Base-by-base conservation (phyloP, 2,797 vertebrate genomes). In the Chelon auratus region DNA sequence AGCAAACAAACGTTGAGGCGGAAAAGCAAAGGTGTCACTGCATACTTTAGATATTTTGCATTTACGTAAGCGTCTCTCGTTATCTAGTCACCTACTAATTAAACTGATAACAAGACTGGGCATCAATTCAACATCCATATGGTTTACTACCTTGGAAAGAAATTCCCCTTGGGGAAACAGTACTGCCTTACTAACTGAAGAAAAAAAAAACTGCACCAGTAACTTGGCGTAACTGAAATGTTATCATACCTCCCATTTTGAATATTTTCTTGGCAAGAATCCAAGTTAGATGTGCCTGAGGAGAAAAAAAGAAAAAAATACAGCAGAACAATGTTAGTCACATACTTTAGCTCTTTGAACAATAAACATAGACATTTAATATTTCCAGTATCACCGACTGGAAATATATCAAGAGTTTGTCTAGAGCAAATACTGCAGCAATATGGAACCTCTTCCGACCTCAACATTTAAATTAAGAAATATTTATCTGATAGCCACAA, bases 161-260 rank as follows among this genome's bases (percentile, higher is more conserved):
- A 9, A 17, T 5, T n/a, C 18, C 22, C 45, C 14, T 17, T 1
- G 14, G 14, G 15, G 42, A 45, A 15, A 15, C 4, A 17, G 1
- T 3, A 45, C 3, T 18, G 45, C 4, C 9, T 18, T 47, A 9
- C 3, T 3, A 48, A 9, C 2, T 5, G 24, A 3, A 33, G 0
- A 11, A 13, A 18, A 58, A 30, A 40, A 26, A 26, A 26, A 26
- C 24, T 17, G 11, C 6, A 12, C 3, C 1, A 48, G 2, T 24
- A 52, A 24, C 6, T 22, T 2, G 26, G 26, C 24, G 3, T 0
- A 30, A 55, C 10, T 53, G 60, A 67, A 9, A 76, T 40, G 4
- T 58, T 4, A 33, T 42, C 62, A 43, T 50, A 93, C 93, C 93
- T 92, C 83, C 91, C 93, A 94, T 94, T 88, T 86, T 62, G 58